Conservation (phyloP, 1,140 invertebrate species). For the Drosophila pseudoananassae region DNA sequence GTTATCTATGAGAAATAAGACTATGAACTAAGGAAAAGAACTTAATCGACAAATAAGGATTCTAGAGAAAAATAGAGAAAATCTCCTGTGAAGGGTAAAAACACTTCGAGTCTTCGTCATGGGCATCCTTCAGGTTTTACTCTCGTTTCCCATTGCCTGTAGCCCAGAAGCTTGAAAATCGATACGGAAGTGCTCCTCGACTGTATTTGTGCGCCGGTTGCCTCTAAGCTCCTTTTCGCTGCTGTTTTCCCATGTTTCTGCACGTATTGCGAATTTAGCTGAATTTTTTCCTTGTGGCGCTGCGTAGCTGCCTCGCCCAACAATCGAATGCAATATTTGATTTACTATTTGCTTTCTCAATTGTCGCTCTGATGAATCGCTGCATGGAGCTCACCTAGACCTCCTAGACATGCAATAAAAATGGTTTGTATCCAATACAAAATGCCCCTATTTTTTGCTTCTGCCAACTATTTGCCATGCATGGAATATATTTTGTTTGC, state of each 20-base stretch:
- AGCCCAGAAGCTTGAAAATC: conserved; percentile 51
- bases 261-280: conserved; percentile 32
- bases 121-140: background rate
- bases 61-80: too few relatives aligned
- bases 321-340: conserved; percentile 71
- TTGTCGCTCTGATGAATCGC: conserved; percentile 52
- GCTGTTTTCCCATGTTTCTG: conserved; percentile 36
- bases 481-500: conserved; percentile 74
- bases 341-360: conserved; percentile 63
- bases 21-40: too few relatives aligned
- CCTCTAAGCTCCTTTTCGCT: conserved; percentile 28
- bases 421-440: conserved; percentile 14
- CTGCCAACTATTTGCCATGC: conserved; percentile 58
- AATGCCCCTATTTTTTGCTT: conserved; percentile 9
- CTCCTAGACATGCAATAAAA: conserved; percentile 12
- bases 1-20: background rate
- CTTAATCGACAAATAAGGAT: too few relatives aligned
- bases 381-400: background rate
- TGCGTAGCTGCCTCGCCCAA: conserved; percentile 22
- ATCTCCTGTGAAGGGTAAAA: conserved; percentile 20
- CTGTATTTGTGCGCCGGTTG: conserved; percentile 25
- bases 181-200: conserved; percentile 52
- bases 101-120: background rate
- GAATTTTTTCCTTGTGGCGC: conserved; percentile 28
- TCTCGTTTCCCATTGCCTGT: conserved; percentile 22